Percentiles rank a stretch among this genome's conserved stretches.
Conservation (phyloP, 2,888 invertebrate species). For the Macrosiphum euphorbiae region DNA sequence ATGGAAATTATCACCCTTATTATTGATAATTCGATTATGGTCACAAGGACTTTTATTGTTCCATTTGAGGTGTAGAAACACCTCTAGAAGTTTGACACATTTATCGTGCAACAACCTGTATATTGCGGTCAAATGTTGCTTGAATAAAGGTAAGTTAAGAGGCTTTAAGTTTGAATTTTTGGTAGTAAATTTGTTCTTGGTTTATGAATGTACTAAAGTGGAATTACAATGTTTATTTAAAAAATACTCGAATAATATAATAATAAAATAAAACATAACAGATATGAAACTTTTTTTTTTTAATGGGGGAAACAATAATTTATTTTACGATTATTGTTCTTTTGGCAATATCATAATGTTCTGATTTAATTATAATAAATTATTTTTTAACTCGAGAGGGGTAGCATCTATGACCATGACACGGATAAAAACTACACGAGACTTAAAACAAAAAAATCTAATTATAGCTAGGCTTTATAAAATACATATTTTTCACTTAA, state of each 20-base stretch:
- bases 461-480: background rate
- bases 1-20: too few relatives aligned
- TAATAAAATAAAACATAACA: background rate
- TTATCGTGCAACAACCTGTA: too few relatives aligned
- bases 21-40: too few relatives aligned
- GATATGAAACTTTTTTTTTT: background rate
- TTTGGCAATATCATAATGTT: background rate
- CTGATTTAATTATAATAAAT: background rate
- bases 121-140: background rate
- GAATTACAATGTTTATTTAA: background rate
- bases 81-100: too few relatives aligned
- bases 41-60: too few relatives aligned
- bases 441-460: background rate
- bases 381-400: background rate
- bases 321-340: background rate
- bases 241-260: background rate
- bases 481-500: background rate
- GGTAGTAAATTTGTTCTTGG: background rate
- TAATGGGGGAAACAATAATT: background rate
- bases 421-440: background rate
- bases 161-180: background rate
- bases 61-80: too few relatives aligned
- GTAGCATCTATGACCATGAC: slow-evolving; percentile 5
- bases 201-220: background rate
- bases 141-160: background rate